Base-by-base conservation (phyloP, 2,797 vertebrate species). In the Myotis vivesi region DNA sequence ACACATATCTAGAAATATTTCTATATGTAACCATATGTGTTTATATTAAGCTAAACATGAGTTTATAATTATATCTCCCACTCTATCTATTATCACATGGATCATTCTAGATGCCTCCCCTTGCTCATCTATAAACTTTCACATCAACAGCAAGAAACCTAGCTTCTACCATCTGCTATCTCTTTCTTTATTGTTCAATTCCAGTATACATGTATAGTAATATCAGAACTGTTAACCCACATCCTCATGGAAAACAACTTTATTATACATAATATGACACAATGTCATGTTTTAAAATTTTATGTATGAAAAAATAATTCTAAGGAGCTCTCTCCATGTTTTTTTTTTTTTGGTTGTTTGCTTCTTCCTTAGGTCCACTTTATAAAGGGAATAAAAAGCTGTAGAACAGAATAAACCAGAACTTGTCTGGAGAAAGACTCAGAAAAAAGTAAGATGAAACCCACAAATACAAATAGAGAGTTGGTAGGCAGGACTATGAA, bases 231-330 rank as follows among this genome's bases (percentile, higher is more conserved):
- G 16, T 25, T 80, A 94, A 44, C 57, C 4, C 1, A 66, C 22
- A 57, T 5, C 44, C 33, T 19, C 5, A 16, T 23, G 36, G 51
- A 38, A 86, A 89, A 76, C 15, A 62, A 75, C 22, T 36, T 84
- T 46, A 49, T 79, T 66, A 71, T 95, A 59, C 12, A 11, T 33
- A n/a, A 15, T 16, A 57, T 10, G 79, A 66, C 46, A 81, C 69
- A 91, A 90, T 68, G 82, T 69, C 92, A 97, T 0, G 30, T 77
- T 97, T 97, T 94, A 82, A 13, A 98, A 97, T 97, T 76, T 33
- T 72, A 51, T 88, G 89, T 92, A 93, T 92, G 82, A 90, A 97
- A 85, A 91, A 96, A 96, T 85, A 94, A 91, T 89, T 71, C 36
- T 92, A 79, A 87, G 80, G 85, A 72, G 23, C 64, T 33, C 6